Conservation (phyloP, 2,888 invertebrate genomes). For the Drosophila histrio region DNA sequence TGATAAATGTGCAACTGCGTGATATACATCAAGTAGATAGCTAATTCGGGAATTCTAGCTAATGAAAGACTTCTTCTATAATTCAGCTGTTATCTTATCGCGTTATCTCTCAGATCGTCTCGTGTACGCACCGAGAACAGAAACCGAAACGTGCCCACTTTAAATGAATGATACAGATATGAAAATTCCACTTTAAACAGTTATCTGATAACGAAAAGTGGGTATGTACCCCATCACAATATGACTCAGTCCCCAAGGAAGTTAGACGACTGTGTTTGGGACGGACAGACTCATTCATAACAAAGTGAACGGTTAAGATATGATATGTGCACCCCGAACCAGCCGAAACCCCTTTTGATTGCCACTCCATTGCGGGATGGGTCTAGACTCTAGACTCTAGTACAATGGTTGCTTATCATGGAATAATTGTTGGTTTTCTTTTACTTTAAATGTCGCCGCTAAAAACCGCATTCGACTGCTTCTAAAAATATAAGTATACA, state of each 20-base stretch:
- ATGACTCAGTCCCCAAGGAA: conserved; percentile 33
- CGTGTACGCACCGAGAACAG: conserved; percentile 26
- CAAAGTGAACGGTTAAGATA: conserved; percentile 17
- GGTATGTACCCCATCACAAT: background rate
- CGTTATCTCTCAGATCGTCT: conserved; percentile 22
- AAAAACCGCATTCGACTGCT: conserved; percentile 6
- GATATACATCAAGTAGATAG: conserved; percentile 20
- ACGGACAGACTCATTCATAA: conserved; percentile 42
- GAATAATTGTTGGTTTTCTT: background rate
- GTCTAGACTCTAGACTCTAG: conserved; percentile 7
- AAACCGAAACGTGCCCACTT: conserved; percentile 32
- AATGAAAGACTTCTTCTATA: conserved; percentile 26
- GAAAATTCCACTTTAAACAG: conserved; percentile 8
- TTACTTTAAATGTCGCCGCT: conserved; percentile 5
- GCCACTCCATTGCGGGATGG: background rate
- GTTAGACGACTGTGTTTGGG: background rate
- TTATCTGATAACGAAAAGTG: conserved; percentile 23
- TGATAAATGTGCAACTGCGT: conserved; percentile 20
- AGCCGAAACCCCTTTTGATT: background rate
- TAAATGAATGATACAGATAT: conserved; percentile 19
- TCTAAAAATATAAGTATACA: conserved; percentile 3
- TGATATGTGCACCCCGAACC: background rate
- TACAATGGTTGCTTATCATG: conserved; percentile 19
- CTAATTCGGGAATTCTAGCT: conserved; percentile 12
- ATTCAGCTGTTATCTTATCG: conserved; percentile 28